Base-by-base conservation (phyloP, 1,140 invertebrate genomes). In the Drosophila paulistorum region DNA sequence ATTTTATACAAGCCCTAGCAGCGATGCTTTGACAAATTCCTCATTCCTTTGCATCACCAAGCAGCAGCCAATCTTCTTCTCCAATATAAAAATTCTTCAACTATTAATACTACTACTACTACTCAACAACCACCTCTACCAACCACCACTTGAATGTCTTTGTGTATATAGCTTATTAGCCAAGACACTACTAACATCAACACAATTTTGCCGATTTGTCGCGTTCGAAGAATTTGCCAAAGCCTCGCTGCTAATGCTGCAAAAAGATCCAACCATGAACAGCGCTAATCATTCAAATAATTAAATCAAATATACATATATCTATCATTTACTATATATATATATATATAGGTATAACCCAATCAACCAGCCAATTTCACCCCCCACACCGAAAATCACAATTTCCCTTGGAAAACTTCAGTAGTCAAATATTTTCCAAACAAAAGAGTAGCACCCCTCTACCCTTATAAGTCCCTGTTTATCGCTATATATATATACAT, bases 21-120 rank as follows among this genome's bases (percentile, higher is more conserved):
- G 84, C 84, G 85, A 79, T 83, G 76, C 82, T 81, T 91, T 91
- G 81, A 90, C 90, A 91, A 90, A 78, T 86, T 83, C 83, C 65
- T 72, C 83, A 91, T 91, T 77, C 17, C 75, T 80, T 71, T 5
- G 79, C 76, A 82, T 68, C 48, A 65, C 45, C 68, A 77, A 68
- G 41, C 35, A 54, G 41, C 62, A 26, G 68, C 59, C 68, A 71
- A 78, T 23, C 17, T 51, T 51, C 17, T 51, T 23, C 45, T 51
- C 48, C 59, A 63, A 33, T 51, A 17, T 42, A 60, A 60, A 14
- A 51, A 51, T 23, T 51, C 51, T 64, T 59, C 63, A 64, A 68
- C 69, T 70, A 77, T 37, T 37, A 61, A 59, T 57, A 76, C 55
- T 63, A 65, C 42, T 59, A 13, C 37, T 39, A 39, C 37, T 39